Evolutionary conservation across 2,113 vertebrate species (phyloP), one percentile per base, ranked within the genome.

Genomic region (Semicossyphus pulcher): DNA sequence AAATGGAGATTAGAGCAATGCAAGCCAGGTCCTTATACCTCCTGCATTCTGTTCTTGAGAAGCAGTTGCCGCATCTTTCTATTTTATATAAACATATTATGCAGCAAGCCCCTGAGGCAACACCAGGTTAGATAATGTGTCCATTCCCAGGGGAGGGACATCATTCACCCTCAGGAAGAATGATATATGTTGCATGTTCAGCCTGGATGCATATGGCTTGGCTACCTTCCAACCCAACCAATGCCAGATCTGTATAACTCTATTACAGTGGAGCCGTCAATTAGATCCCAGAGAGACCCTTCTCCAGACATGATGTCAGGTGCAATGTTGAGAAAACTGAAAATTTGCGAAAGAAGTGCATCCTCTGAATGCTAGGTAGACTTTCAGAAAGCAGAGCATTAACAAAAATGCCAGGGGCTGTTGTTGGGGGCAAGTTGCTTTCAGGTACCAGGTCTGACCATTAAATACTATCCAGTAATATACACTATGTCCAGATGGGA

Each of bases 91-190:
- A 76, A 64, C 7, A 1, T 52, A 41, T 59, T 52, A 41, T 59
- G 60, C 36, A 67, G 25, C 39, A 45, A 16, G 47, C 37, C 63
- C n/a, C 45, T 14, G 15, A 37, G 42, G 61, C 49, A 58, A 67
- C 15, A 59, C 25, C 23, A 58, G 68, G 10, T 70, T 29, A 59
- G 39, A 37, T 37, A 66, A 64, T 42, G 36, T 36, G 23, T 64
- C 18, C 37, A 48, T 42, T 52, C 54, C 51, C 53, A 14, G 11
- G 34, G 20, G 59, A 63, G 9, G 29, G 8, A 25, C 11, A 21
- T 41, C 34, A 36, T 78, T 73, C 20, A 68, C 72, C 32, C 47
- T 53, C 11, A 45, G n/a, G 23, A 54, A 56, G 18, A 72, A 53
- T 20, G 25, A 18, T 26, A 39, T 11, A 29, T 54, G 47, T 47